Conservation (phyloP, 2,113 vertebrate genomes). For the Cottus gobio region DNA sequence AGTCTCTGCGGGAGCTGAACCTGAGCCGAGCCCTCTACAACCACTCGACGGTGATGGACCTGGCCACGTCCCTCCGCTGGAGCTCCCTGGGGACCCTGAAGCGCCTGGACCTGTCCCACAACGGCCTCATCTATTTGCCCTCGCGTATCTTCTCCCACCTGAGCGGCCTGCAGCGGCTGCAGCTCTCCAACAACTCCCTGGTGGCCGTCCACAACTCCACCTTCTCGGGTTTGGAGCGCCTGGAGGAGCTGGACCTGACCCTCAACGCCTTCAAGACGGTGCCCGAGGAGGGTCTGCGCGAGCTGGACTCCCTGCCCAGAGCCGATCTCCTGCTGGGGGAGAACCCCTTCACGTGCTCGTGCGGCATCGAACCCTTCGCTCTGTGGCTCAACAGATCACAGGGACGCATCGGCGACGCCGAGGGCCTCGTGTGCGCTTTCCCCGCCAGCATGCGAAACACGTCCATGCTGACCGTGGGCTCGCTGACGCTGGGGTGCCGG, state of each 20-base stretch:
- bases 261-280: constrained; percentile 81
- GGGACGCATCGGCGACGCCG: constrained; percentile 64
- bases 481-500: constrained; percentile 76
- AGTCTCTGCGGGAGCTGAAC: constrained; percentile 83
- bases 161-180: constrained; percentile 64
- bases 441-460: constrained; percentile 79
- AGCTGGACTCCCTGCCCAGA: constrained; percentile 73
- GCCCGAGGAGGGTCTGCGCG: constrained; percentile 73
- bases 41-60: constrained; percentile 69
- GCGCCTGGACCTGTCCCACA: constrained; percentile 75
- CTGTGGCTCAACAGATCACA: constrained; percentile 82
- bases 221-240: constrained; percentile 73
- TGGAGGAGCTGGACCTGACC: constrained; percentile 82
- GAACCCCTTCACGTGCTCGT: constrained; percentile 83
- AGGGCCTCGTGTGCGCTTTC: constrained; percentile 74
- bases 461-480: constrained; percentile 67
- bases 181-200: constrained; percentile 85
- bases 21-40: constrained; percentile 85
- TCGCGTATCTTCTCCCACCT: constrained; percentile 62
- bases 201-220: constrained; percentile 81
- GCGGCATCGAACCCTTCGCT: constrained; percentile 81
- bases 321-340: constrained; percentile 75
- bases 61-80: constrained; percentile 67
- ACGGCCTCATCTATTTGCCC: constrained; percentile 73
- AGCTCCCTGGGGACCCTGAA: constrained; percentile 66